Percentiles rank a stretch among this genome's conserved stretches.
These are phyloP conservation scores for Phorcus lineatus DNA, from an alignment of 2,888 invertebrate species.

Conservation along the genomic window DNA sequence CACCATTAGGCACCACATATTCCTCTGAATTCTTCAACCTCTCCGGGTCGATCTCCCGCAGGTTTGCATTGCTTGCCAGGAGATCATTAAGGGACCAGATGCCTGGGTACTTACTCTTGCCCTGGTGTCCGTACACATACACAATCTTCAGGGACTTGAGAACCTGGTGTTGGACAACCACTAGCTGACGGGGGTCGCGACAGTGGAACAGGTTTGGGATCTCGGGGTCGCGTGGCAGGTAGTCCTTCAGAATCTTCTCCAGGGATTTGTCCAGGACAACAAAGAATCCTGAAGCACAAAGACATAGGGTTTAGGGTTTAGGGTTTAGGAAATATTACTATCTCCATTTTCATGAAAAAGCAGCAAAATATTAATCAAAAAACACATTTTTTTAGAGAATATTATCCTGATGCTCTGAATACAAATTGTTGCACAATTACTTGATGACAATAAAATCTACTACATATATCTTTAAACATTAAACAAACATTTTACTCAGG, in stretches of 20 bases:
- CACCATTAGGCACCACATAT: constrained; percentile 54
- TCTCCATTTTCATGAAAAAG: no score
- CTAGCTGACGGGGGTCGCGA: constrained; percentile 22
- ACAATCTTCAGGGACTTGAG: constrained; percentile 26
- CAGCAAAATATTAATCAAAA: no score
- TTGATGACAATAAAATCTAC: no score
- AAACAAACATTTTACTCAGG: no score
- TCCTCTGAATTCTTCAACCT: constrained; percentile 39
- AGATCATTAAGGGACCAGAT: constrained; percentile 58
- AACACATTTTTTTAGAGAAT: no score
- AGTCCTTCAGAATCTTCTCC: constrained; percentile 31
- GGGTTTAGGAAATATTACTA: not conserved
- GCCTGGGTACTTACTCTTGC: constrained; percentile 60
- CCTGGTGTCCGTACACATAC: constrained; percentile 60
- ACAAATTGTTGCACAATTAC: no score
- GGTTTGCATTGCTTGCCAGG: constrained; percentile 58
- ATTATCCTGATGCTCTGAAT: no score
- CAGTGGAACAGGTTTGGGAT: constrained; percentile 48
- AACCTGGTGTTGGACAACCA: constrained; percentile 10
- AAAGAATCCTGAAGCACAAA: constrained; percentile 46
- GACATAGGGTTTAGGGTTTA: not conserved
- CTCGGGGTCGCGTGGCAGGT: constrained; percentile 39
- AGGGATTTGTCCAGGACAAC: constrained; percentile 45
- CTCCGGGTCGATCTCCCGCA: constrained; percentile 54
- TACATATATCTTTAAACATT: no score